phyloP scores from a whole-genome alignment of 2,888 invertebrate genomes.

The Hymenopus coronatus region DNA sequence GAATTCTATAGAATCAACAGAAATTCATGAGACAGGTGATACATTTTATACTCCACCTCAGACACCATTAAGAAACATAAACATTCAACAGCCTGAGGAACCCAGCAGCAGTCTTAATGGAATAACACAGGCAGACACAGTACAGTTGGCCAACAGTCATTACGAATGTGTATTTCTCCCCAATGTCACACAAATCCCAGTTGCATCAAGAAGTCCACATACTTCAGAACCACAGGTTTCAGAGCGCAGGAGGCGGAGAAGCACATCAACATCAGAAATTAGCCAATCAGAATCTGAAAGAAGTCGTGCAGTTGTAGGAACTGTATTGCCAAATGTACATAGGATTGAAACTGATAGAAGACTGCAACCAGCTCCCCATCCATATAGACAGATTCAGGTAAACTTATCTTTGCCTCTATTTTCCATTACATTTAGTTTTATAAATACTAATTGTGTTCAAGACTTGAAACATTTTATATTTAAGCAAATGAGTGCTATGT shows the following conservation, averaged over 20 bases:
- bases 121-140: neutral
- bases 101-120: neutral
- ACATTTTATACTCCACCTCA: constrained; percentile 35
- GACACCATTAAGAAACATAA: constrained; percentile 26
- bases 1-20: neutral
- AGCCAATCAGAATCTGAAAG: constrained; percentile 3
- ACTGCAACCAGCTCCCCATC: constrained; percentile 34
- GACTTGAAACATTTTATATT: too few relatives aligned
- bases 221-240: neutral
- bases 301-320: neutral
- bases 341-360: constrained; percentile 26
- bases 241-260: constrained; percentile 24
- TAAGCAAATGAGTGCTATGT: too few relatives aligned
- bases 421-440: neutral
- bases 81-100: neutral
- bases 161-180: constrained; percentile 34
- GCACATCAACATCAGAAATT: constrained; percentile 25
- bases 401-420: neutral
- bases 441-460: too few relatives aligned
- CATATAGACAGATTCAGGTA: constrained; percentile 30
- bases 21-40: constrained; percentile 32
- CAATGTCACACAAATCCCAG: constrained; percentile 15
- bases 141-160: constrained; percentile 16
- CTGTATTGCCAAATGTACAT: neutral
- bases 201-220: neutral